Evolutionary conservation across 2,888 invertebrate genomes (phyloP).

Genomic region (Lasius platythorax): DNA sequence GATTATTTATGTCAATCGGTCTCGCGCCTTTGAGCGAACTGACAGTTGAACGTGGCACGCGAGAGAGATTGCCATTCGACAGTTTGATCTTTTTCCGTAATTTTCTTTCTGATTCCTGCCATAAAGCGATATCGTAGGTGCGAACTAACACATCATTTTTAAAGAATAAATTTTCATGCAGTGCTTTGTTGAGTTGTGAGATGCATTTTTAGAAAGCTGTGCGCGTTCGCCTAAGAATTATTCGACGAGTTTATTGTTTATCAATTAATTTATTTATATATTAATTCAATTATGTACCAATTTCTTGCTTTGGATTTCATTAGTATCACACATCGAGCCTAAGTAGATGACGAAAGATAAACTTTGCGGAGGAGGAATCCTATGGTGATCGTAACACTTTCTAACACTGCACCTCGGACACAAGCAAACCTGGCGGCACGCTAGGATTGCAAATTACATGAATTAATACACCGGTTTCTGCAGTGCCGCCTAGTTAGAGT

Average conservation of each 20-base stretch:
- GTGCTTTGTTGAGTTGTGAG: background rate
- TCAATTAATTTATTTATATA: background rate
- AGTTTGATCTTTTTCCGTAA: conserved; percentile 24
- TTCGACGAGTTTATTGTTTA: background rate
- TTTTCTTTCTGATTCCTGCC: conserved; percentile 4
- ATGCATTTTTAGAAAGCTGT: background rate
- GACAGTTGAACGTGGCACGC: conserved; percentile 54
- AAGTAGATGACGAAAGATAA: conserved; percentile 8
- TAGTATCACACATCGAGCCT: background rate
- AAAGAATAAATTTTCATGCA: background rate
- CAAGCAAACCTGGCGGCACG: conserved; percentile 56
- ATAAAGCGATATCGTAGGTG: conserved; percentile 10
- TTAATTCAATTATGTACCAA: background rate
- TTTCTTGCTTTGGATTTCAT: background rate
- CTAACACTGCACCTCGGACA: conserved; percentile 53
- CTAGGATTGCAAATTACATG: conserved; percentile 69
- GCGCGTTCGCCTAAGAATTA: too few relatives aligned
- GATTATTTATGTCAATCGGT: conserved; percentile 73
- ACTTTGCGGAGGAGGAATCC: conserved; percentile 41
- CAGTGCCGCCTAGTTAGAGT: conserved; percentile 58
- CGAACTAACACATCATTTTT: conserved; percentile 6
- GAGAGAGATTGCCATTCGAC: conserved; percentile 30
- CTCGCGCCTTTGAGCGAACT: conserved; percentile 38
- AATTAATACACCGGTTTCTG: conserved; percentile 71
- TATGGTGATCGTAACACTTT: conserved; percentile 56